Percentiles rank a stretch among this genome's conserved stretches.
These are phyloP conservation scores for Micropoecilia bifurca DNA, from an alignment of 2,797 vertebrate genomes.

Conservation along the genomic window DNA sequence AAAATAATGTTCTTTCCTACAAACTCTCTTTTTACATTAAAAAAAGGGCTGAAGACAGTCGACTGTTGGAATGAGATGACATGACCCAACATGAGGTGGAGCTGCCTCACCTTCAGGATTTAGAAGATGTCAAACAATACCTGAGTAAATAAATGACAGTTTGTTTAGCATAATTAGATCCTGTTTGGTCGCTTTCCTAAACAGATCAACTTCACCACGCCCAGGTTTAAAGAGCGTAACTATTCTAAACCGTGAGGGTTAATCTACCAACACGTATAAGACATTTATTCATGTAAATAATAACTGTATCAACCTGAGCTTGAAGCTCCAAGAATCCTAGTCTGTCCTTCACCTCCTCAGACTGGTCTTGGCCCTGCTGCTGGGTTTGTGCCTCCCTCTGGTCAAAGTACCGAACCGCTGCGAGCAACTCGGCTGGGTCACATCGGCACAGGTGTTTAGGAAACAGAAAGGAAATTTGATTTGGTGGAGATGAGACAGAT, in stretches of 20 bases:
- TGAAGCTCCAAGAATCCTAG: constrained; percentile 82
- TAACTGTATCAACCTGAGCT: constrained; percentile 71
- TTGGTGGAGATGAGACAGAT: background rate
- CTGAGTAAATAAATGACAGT: constrained; percentile 13
- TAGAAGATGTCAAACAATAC: constrained; percentile 10
- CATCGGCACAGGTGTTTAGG: background rate
- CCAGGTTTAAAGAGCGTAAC: background rate
- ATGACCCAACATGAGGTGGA: no score
- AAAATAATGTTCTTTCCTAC: background rate
- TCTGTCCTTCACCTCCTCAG: constrained; percentile 71
- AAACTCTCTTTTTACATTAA: background rate
- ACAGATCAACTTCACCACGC: background rate
- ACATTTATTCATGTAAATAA: background rate
- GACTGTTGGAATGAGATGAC: background rate
- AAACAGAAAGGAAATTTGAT: background rate
- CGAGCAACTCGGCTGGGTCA: constrained; percentile 76
- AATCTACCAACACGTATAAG: background rate
- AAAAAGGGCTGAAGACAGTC: background rate
- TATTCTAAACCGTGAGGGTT: background rate
- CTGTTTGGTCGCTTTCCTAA: constrained; percentile 26
- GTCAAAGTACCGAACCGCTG: constrained; percentile 79
- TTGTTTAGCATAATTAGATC: constrained; percentile 31
- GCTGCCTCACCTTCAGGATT: background rate
- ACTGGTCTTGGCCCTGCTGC: constrained; percentile 56
- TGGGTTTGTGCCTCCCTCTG: constrained; percentile 69